Evolutionary conservation across 2,797 vertebrate genomes (phyloP).

Genomic region (Falco biarmicus): DNA sequence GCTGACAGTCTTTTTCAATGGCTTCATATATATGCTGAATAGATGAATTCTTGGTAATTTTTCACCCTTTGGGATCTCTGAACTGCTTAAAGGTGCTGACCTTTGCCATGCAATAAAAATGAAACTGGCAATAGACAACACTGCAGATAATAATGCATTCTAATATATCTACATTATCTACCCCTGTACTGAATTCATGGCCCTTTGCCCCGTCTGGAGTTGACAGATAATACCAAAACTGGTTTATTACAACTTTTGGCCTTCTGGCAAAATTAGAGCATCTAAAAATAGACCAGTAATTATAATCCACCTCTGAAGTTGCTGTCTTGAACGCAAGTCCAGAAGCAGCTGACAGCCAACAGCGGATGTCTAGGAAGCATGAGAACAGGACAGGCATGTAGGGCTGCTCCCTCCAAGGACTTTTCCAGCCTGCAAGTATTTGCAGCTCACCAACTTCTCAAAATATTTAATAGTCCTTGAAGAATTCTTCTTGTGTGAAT

Average conservation of each 20-base stretch:
- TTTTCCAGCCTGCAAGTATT: neutral
- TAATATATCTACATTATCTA: neutral
- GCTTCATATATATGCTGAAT: neutral
- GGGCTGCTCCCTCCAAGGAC: neutral
- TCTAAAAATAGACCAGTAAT: conserved; percentile 20
- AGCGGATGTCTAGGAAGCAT: neutral
- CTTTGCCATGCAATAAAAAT: conserved; percentile 31
- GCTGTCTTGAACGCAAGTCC: neutral
- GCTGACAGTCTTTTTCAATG: neutral
- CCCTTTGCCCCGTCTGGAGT: neutral
- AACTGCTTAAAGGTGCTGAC: conserved; percentile 18
- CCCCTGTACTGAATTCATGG: neutral
- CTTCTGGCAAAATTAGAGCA: neutral
- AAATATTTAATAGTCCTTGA: neutral
- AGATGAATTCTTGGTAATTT: conserved; percentile 2
- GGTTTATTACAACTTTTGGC: conserved; percentile 10
- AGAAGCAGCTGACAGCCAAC: neutral
- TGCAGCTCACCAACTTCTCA: neutral
- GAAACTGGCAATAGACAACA: neutral
- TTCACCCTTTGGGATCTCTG: neutral
- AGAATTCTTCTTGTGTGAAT: neutral
- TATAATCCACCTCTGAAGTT: neutral
- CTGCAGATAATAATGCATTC: neutral
- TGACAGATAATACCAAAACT: neutral
- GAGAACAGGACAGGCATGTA: neutral